phyloP scores from a whole-genome alignment of 2,888 invertebrate species.

The Synergus umbraculus region DNA sequence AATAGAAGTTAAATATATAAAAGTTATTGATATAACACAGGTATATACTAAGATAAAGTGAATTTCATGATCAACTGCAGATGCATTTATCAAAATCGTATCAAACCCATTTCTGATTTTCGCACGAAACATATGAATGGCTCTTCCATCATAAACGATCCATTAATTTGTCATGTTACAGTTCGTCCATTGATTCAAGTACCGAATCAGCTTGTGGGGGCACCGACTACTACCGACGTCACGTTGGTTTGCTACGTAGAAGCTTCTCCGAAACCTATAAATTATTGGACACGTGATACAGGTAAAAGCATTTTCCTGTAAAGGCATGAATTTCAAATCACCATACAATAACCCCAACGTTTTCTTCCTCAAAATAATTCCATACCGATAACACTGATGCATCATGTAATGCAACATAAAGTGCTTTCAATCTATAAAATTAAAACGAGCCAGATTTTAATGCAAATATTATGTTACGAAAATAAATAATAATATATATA shows the following conservation, averaged over 20 bases:
- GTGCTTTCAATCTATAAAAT: neutral
- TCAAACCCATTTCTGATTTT: neutral
- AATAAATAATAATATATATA: neutral
- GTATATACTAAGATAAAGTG: neutral
- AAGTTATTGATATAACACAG: too few relatives aligned
- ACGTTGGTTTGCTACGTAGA: constrained; percentile 92
- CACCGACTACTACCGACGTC: constrained; percentile 91
- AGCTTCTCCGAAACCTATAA: constrained; percentile 95
- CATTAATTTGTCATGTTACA: constrained; percentile 77
- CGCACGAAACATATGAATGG: neutral
- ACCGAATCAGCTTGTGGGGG: constrained; percentile 94
- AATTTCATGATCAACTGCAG: neutral
- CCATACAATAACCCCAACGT: neutral
- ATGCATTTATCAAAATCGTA: neutral
- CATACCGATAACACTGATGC: neutral
- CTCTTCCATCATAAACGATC: constrained; percentile 21
- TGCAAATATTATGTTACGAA: neutral
- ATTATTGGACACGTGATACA: constrained; percentile 94
- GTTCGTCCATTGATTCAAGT: constrained; percentile 96
- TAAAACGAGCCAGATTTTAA: neutral
- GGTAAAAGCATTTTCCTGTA: constrained; percentile 78
- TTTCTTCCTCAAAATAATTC: neutral
- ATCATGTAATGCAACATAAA: neutral
- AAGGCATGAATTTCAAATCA: constrained; percentile 2
- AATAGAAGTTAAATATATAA: too few relatives aligned